A percentile compares a stretch with the other conserved stretches of the same genome.
These are phyloP conservation scores for Drosophila tropicalis DNA, from an alignment of 1,140 invertebrate species.

Conservation along the genomic window DNA sequence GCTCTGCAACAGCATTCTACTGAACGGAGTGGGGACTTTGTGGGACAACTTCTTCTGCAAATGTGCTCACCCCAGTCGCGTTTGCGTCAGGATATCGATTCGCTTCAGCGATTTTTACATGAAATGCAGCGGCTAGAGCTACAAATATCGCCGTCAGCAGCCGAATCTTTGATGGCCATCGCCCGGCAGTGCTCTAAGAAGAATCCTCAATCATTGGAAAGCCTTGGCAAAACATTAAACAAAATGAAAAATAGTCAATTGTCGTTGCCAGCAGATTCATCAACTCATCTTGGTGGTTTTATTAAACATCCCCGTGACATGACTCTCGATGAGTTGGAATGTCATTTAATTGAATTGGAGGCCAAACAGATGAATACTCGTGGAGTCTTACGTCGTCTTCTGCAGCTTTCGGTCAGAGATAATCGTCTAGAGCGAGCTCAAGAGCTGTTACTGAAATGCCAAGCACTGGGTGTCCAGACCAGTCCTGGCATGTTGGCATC, in stretches of 20 bases:
- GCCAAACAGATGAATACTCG: constrained; percentile 83
- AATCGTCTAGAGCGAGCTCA: constrained; percentile 83
- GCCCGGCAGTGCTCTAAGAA: constrained; percentile 5
- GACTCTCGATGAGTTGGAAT: constrained; percentile 84
- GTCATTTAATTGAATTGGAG: constrained; percentile 84
- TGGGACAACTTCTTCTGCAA: constrained; percentile 60
- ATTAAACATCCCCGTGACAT: constrained; percentile 83
- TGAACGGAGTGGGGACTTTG: constrained; percentile 59
- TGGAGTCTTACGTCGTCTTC: constrained; percentile 83
- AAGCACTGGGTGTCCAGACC: constrained; percentile 72
- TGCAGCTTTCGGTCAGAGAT: constrained; percentile 82
- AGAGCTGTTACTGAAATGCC: constrained; percentile 81
- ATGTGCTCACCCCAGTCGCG: constrained; percentile 64
- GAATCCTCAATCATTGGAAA: constrained; percentile 11
- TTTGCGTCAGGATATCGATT: constrained; percentile 49
- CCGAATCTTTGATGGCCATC: constrained; percentile 38
- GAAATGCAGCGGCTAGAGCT: constrained; percentile 61
- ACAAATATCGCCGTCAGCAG: constrained; percentile 60
- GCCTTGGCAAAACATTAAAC: constrained; percentile 47
- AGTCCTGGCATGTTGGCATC: constrained; percentile 83
- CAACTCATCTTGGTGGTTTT: constrained; percentile 40
- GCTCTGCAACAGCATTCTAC: constrained; percentile 48
- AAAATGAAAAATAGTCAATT: constrained; percentile 57
- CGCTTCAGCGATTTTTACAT: constrained; percentile 57
- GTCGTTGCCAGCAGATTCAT: constrained; percentile 33